These are phyloP conservation scores for Mythimna albipuncta DNA, from an alignment of 2,888 invertebrate genomes.

Conservation along the genomic window DNA sequence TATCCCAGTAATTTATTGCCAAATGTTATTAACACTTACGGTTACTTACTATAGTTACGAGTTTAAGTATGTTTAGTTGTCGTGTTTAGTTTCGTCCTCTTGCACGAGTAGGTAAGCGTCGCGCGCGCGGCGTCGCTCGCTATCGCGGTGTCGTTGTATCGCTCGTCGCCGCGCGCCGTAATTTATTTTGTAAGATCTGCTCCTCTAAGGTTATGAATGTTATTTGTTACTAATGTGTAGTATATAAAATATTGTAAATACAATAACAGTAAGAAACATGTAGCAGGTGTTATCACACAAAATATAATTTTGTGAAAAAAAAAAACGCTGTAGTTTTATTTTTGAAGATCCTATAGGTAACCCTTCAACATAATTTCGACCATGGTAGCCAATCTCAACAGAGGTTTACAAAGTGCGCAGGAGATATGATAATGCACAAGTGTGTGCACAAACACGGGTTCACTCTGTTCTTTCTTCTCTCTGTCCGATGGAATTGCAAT, in stretches of 20 bases:
- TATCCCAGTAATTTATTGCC: conserved; percentile 90
- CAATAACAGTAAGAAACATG: conserved; percentile 87
- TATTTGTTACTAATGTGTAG: conserved; percentile 91
- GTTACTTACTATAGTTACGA: conserved; percentile 74
- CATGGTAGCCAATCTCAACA: no score
- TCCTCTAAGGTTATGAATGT: conserved; percentile 90
- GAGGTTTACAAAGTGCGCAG: no score
- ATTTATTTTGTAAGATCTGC: conserved; percentile 88
- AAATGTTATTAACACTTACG: conserved; percentile 89
- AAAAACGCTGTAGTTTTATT: conserved; percentile 69
- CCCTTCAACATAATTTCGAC: no score
- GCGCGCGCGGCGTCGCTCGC: conserved; percentile 36
- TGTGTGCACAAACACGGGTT: no score
- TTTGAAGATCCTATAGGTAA: conserved; percentile 26
- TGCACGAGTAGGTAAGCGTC: conserved; percentile 56
- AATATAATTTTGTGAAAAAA: conserved; percentile 91
- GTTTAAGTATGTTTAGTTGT: conserved; percentile 79
- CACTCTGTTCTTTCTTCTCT: no score
- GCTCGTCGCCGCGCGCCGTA: conserved; percentile 65
- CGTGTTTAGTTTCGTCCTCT: conserved; percentile 68
- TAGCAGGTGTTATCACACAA: conserved; percentile 91
- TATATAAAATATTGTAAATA: conserved; percentile 90
- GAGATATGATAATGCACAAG: no score
- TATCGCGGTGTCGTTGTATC: conserved; percentile 28
- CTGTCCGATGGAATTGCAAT: no score